Base-by-base conservation (phyloP, 2,888 invertebrate genomes). In the Oligia latruncula region DNA sequence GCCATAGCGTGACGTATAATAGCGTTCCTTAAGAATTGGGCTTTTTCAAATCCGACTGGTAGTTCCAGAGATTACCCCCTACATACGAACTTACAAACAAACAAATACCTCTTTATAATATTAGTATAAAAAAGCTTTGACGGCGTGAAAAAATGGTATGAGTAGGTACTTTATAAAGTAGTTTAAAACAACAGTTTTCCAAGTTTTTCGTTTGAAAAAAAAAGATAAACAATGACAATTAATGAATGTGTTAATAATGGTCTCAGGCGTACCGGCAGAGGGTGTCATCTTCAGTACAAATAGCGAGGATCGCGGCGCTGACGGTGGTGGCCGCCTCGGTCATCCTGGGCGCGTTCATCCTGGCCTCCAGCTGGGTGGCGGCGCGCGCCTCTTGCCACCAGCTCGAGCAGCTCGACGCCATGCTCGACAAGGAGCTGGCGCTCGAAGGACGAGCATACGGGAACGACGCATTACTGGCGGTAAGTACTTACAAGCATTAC, bases 331-430 rank as follows among this genome's bases (percentile, higher is more conserved):
- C 98, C 0, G 98, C 98, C 80, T 98, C 98, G 60, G 97, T 98
- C 90, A 98, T 99, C 87, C 96, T 99, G 91, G 99, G 99, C 86
- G 97, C 98, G 83, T 98, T 98, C 95, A 98, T 99, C 91, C 97
- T 99, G 92, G 98, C 98, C 74, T 98, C 98, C 43, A 98, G 98
- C 90, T 99, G 98, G 97, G 97, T 99, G 77, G 98, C 98, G 86
- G 98, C 98, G 64, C 98, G 98, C 85, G 98, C 98, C 78, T 98
- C 98, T 72, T 98, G 98, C 94, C 98, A 98, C 91, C 98, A 98
- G 94, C 97, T 98, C 77, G 98, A 98, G 91, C 98, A 98, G 91
- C 95, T 97, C 62, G 97, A 97, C 80, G 97, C 97, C 60, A 97
- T 97, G 95, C 95, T 97, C 71, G 98, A 98, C 92, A 97, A 98